A percentile compares a stretch with the other conserved stretches of the same genome.
These are phyloP conservation scores for Euplexia lucipara DNA, from an alignment of 2,888 invertebrate genomes.

Conservation along the genomic window DNA sequence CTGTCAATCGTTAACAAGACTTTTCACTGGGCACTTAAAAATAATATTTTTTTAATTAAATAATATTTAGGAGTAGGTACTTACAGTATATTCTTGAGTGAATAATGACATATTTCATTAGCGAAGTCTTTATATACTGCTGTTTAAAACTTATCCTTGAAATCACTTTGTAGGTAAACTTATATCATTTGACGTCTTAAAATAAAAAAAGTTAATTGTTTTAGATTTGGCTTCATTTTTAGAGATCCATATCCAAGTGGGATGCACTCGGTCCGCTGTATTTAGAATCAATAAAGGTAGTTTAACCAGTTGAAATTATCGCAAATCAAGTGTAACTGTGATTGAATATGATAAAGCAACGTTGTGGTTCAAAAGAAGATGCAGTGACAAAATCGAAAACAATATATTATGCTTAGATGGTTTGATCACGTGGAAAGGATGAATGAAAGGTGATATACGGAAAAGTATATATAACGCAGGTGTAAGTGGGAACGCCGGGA, in stretches of 20 bases:
- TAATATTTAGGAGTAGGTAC: conserved; percentile 31
- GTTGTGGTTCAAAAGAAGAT: no score
- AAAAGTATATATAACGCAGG: no score
- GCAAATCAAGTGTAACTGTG: not conserved
- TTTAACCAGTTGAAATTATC: not conserved
- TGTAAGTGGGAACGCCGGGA: no score
- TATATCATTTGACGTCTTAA: conserved; percentile 7
- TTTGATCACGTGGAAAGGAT: no score
- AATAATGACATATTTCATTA: conserved; percentile 23
- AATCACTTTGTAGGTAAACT: conserved; percentile 5
- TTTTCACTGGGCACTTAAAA: not conserved
- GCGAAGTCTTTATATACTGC: conserved; percentile 45
- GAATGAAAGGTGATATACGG: no score
- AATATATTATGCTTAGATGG: no score
- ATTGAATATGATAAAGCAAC: no score
- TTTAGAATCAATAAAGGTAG: no score
- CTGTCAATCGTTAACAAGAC: not conserved
- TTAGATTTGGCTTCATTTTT: conserved; percentile 21
- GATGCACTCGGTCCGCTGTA: no score
- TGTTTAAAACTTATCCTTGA: conserved; percentile 44
- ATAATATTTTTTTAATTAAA: not conserved
- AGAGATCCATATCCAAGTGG: not conserved
- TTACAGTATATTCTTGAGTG: conserved; percentile 41
- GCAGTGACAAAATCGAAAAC: no score
- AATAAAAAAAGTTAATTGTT: conserved; percentile 25